These are phyloP conservation scores for Engraulis encrasicolus DNA, from an alignment of 2,113 vertebrate genomes.

Conservation along the genomic window DNA sequence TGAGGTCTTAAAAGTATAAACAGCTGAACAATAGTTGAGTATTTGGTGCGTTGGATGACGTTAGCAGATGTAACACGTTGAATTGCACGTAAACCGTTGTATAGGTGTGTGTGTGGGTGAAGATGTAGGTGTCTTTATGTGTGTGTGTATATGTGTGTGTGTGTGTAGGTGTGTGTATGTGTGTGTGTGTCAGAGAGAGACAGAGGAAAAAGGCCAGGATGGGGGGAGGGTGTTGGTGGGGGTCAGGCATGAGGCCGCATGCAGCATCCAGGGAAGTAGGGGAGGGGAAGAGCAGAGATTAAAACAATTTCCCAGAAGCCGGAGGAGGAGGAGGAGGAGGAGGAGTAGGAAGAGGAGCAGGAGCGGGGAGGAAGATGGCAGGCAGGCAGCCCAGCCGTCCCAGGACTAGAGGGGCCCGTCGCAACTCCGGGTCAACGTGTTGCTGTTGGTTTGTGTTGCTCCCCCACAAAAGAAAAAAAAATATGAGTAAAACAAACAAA, in stretches of 20 bases:
- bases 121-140: neutral
- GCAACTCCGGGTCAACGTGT: slow-evolving; percentile 30
- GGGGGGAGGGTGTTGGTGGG: too few relatives aligned
- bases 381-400: too few relatives aligned
- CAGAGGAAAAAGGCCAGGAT: slow-evolving; percentile 55
- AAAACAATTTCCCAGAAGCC: slow-evolving; percentile 67
- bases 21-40: too few relatives aligned
- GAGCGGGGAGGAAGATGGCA: slow-evolving; percentile 51
- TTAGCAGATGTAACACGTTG: too few relatives aligned
- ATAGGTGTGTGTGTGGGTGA: neutral
- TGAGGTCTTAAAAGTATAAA: too few relatives aligned
- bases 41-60: too few relatives aligned
- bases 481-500: slow-evolving; percentile 57
- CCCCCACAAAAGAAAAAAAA: slow-evolving; percentile 68
- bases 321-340: slow-evolving; percentile 50
- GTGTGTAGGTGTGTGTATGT: neutral
- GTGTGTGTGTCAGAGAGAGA: slow-evolving; percentile 18
- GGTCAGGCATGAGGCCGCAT: slow-evolving; percentile 71
- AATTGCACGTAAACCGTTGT: too few relatives aligned
- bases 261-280: slow-evolving; percentile 71
- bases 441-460: slow-evolving; percentile 39
- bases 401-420: slow-evolving; percentile 37
- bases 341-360: slow-evolving; percentile 53
- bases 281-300: slow-evolving; percentile 66
- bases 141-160: slow-evolving; percentile 8